Evolutionary conservation across 2,797 vertebrate species (phyloP), one percentile per base, ranked within the genome.

Genomic region (Pangasius djambal): DNA sequence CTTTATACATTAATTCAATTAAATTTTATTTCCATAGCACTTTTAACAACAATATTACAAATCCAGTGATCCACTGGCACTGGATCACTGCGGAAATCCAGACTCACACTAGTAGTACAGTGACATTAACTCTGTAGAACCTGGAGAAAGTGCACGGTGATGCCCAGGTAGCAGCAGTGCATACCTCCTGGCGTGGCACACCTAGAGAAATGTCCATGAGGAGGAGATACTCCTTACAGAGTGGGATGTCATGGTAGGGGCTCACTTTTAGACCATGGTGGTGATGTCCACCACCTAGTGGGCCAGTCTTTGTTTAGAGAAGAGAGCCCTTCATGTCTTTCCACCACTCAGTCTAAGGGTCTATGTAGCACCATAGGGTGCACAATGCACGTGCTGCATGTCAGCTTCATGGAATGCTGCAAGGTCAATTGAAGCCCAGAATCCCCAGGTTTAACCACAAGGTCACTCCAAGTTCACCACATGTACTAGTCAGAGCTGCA

Each of bases 391-490:
- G 2, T 16, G n/a, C 37, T 84, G 16, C 15, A 31, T 44, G 61
- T 84, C 44, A 4, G 25, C 28, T 48, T 84, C 4, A 50, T 67
- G 61, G 40, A 20, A 84, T 67, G 61, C 40, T 52, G 63, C 18
- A 52, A 52, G 63, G 44, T 69, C n/a, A 85, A 34, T 52, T 44
- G 10, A 85, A 34, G 83, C 16, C 63, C 63, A 34, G 63, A 52
- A 69, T 85, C 28, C n/a, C 15, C 40, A 85, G 63, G 22, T 69
- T 65, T 85, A 69, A 52, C n/a, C 83, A 69, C 63, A 34, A 67
- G n/a, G 40, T 85, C 83, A 85, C n/a, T 84, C 28, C n/a, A 52
- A 67, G 83, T 85, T 52, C 63, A 85, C 67, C 44, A 44, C 44
- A 7, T 44, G 44, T 44, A 44, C 44, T 44, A 44, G 44, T 44